phyloP scores from a whole-genome alignment of 2,888 invertebrate genomes.

The Buathra laborator region DNA sequence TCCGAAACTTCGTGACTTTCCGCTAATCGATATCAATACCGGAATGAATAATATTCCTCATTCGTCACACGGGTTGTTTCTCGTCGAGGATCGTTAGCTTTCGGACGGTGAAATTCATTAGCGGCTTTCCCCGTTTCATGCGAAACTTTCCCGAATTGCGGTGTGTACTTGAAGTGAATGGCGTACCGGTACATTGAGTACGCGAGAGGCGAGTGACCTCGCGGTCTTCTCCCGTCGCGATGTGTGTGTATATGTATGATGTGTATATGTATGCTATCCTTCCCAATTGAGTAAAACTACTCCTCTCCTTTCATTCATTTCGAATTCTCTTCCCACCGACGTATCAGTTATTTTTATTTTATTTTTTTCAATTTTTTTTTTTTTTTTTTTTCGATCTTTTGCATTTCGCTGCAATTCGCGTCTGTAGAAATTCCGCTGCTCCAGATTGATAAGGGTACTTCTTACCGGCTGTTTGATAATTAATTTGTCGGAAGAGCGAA shows the following conservation, averaged over 20 bases:
- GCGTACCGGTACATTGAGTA: conserved; percentile 64
- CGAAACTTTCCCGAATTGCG: conserved; percentile 46
- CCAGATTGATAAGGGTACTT: not conserved
- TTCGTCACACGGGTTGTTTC: not conserved
- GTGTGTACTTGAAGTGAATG: conserved; percentile 56
- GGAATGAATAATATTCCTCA: conserved; percentile 26
- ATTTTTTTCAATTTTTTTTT: conserved; percentile 28
- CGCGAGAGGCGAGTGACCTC: conserved; percentile 66
- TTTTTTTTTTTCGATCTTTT: not conserved
- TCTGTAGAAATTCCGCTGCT: not conserved
- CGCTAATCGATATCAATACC: conserved; percentile 54
- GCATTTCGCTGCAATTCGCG: not conserved
- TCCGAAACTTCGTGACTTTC: conserved; percentile 42
- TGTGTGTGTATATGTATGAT: conserved; percentile 3
- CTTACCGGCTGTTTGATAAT: not conserved
- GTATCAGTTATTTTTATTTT: conserved; percentile 39
- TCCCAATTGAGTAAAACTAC: conserved; percentile 35
- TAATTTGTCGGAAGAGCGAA: conserved; percentile 24
- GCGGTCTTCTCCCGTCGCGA: conserved; percentile 51
- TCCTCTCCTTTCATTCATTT: conserved; percentile 19
- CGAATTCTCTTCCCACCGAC: conserved; percentile 38
- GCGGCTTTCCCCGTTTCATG: conserved; percentile 29
- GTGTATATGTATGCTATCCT: conserved; percentile 23
- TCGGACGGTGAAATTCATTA: conserved; percentile 33
- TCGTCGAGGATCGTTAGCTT: not conserved